phyloP scores from a whole-genome alignment of 2,797 vertebrate genomes.

The Spatula versicolor region DNA sequence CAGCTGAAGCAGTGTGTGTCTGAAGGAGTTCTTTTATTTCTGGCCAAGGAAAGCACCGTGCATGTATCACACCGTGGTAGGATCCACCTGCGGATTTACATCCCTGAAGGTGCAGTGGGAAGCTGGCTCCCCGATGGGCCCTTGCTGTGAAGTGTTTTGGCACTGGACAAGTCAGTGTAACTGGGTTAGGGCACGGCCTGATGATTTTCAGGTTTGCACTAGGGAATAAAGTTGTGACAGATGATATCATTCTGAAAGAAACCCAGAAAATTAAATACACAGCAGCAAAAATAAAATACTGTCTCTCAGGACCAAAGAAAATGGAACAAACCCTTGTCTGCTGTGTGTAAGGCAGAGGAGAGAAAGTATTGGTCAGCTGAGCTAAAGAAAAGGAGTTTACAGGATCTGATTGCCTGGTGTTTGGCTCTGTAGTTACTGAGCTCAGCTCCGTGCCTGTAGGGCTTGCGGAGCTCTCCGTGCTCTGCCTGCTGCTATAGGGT shows the following conservation, averaged over 20 bases:
- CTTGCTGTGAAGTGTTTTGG: constrained; percentile 25
- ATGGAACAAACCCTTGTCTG: not conserved
- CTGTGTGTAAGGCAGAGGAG: not conserved
- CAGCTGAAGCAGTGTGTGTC: not conserved
- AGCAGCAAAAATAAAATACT: not conserved
- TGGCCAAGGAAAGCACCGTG: not conserved
- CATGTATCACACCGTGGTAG: not conserved
- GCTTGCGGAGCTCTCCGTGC: not conserved
- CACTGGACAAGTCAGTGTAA: constrained; percentile 17
- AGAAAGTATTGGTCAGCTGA: not conserved
- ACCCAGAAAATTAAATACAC: constrained; percentile 10
- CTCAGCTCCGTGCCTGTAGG: not conserved
- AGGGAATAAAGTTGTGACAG: constrained; percentile 17
- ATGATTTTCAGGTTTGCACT: constrained; percentile 10
- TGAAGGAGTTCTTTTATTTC: constrained; percentile 23
- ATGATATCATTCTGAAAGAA: not conserved
- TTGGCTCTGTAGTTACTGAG: not conserved
- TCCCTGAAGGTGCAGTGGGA: constrained; percentile 5
- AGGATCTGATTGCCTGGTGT: not conserved
- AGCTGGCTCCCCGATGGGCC: constrained; percentile 8
- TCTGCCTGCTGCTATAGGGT: fast-evolving
- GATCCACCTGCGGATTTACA: not conserved
- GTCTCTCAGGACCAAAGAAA: not conserved
- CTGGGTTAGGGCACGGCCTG: not conserved
- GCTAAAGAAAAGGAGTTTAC: not conserved